Base-by-base conservation (phyloP, 2,888 invertebrate species). In the Ametastegia equiseti region DNA sequence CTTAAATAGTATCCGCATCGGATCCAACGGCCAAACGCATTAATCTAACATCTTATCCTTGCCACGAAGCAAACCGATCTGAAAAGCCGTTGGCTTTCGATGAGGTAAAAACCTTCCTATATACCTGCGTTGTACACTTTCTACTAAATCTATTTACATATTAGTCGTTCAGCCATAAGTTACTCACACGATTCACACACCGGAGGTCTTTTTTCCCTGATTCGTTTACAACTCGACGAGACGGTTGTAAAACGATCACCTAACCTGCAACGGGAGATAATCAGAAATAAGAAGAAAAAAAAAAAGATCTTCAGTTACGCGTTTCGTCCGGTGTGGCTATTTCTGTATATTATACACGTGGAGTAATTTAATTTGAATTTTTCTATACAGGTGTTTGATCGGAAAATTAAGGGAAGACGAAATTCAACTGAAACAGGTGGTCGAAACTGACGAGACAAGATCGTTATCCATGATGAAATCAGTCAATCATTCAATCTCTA, bases 211-310 rank as follows among this genome's bases (percentile, higher is more conserved):
- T 54, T 54, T 3, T 54, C 23, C 54, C 54, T 23, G 23, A 54
- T 54, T 54, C n/a, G 30, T 33, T 65, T n/a, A n/a, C 9, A 65
- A 11, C 63, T 65, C 63, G n/a, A n/a, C n/a, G n/a, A n/a, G n/a
- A n/a, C n/a, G n/a, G n/a, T 36, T 65, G 63, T 63, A 63, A 65
- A 65, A 65, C 63, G 63, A 65, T n/a, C n/a, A n/a, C 36, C 36
- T 2, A 9, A 36, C 7, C 63, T 30, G 33, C 36, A 9, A 15
- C 15, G 7, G 7, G 63, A n/a, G 7, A 30, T n/a, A n/a, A n/a
- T n/a, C 33, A 36, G 36, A 65, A 65, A n/a, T n/a, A n/a, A n/a
- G n/a, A 36, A 23, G 0, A 23, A 9, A 23, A 54, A 54, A 42
- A 9, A 42, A 11, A 42, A 23, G 23, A 50, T 2, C 23, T 54